Evolutionary conservation across 2,113 vertebrate species (phyloP).

Genomic region (Mustelus asterias): DNA sequence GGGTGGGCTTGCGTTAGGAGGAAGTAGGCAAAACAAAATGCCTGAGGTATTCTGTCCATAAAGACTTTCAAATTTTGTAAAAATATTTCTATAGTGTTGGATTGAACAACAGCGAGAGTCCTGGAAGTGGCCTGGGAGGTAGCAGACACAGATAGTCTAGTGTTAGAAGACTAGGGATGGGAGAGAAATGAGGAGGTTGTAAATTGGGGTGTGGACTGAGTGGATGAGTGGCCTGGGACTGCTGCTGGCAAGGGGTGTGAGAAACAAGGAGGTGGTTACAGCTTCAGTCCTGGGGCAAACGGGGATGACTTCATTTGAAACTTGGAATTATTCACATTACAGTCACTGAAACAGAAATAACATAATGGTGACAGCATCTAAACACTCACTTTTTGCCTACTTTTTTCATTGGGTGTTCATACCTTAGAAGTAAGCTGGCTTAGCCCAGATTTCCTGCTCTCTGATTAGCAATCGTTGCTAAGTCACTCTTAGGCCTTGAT

Average conservation of each 20-base stretch:
- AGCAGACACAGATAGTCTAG: neutral
- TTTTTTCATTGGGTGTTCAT: neutral
- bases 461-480: neutral
- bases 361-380: too few species aligned
- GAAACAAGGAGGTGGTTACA: neutral
- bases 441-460: neutral
- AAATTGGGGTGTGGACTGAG: too few species aligned
- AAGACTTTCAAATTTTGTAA: neutral
- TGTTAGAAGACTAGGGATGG: too few species aligned
- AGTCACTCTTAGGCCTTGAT: neutral
- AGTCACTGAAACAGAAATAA: neutral
- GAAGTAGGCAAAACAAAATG: neutral
- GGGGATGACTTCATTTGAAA: neutral
- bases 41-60: neutral
- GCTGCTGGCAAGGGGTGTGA: neutral
- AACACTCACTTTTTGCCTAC: neutral
- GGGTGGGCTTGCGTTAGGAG: neutral
- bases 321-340: neutral
- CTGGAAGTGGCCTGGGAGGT: neutral
- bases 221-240: neutral
- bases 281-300: neutral
- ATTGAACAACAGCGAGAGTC: neutral
- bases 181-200: too few species aligned
- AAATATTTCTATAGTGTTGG: neutral
- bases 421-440: neutral